Percentiles rank a stretch among this genome's conserved stretches.
Conservation (phyloP, 2,888 invertebrate genomes). For the Hololepta plana region DNA sequence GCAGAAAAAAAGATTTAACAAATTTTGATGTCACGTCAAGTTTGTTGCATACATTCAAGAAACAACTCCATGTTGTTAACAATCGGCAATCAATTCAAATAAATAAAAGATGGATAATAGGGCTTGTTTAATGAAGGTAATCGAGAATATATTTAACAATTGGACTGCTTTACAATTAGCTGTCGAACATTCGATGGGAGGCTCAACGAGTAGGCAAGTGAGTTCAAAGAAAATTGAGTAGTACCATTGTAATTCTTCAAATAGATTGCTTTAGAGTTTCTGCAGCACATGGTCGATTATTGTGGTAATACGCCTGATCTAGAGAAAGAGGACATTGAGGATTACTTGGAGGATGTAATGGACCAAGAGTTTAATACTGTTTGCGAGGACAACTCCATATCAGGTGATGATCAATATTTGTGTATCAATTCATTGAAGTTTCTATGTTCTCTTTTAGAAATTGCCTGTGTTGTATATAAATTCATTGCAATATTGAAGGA, state of each 20-base stretch:
- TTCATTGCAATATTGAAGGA: too few relatives aligned
- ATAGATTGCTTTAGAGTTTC: slow-evolving; percentile 46
- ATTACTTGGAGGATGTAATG: slow-evolving; percentile 49
- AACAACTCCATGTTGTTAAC: too few relatives aligned
- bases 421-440: slow-evolving; percentile 1
- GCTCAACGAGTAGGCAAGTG: slow-evolving; percentile 49
- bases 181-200: slow-evolving; percentile 58
- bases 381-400: slow-evolving; percentile 51
- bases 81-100: too few relatives aligned
- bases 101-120: too few relatives aligned
- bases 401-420: slow-evolving; percentile 33
- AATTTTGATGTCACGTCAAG: too few relatives aligned
- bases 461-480: too few relatives aligned
- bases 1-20: too few relatives aligned
- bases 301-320: slow-evolving; percentile 34
- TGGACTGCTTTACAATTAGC: slow-evolving; percentile 55
- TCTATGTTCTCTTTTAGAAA: not conserved
- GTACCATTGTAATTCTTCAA: slow-evolving; percentile 11
- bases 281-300: slow-evolving; percentile 43
- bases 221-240: slow-evolving; percentile 4
- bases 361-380: slow-evolving; percentile 56
- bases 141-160: slow-evolving; percentile 48
- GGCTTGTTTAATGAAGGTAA: slow-evolving; percentile 38
- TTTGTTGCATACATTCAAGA: too few relatives aligned
- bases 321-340: slow-evolving; percentile 38